Percentiles rank a stretch among this genome's conserved stretches.
These are phyloP conservation scores for Pyrgus malvae DNA, from an alignment of 2,888 invertebrate genomes.

Conservation along the genomic window DNA sequence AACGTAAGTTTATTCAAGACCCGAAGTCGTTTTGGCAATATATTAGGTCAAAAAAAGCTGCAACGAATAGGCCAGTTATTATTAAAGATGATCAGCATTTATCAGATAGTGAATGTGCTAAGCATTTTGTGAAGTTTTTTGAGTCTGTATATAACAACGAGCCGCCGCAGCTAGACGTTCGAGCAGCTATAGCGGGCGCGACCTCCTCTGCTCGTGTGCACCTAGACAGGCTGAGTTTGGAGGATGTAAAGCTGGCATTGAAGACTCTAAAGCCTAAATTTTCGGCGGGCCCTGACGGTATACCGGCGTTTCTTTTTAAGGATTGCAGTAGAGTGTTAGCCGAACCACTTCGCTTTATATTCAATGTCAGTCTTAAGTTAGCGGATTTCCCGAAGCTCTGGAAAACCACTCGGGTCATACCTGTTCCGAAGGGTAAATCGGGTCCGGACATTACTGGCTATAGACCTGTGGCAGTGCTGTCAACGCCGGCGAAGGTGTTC, in stretches of 20 bases:
- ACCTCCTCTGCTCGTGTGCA: not conserved
- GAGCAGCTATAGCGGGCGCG: not conserved
- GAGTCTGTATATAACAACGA: not conserved
- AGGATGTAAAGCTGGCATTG: not conserved
- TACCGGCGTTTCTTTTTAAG: constrained; percentile 23
- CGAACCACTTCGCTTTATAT: constrained; percentile 21
- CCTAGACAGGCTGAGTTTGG: not conserved
- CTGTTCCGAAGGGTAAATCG: constrained; percentile 13
- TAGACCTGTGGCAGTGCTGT: not conserved
- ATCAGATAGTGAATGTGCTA: constrained; percentile 12
- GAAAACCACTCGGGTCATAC: not conserved
- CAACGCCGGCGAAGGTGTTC: not conserved
- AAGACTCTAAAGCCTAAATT: not conserved
- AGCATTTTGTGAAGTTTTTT: constrained; percentile 26
- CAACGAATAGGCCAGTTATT: not conserved
- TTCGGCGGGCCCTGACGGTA: constrained; percentile 25
- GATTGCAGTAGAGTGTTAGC: constrained; percentile 24
- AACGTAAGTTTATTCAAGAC: constrained; percentile 6
- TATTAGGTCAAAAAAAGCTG: not conserved
- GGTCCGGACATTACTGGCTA: not conserved
- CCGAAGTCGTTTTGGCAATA: constrained; percentile 28
- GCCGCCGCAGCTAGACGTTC: not conserved
- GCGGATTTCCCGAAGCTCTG: not conserved
- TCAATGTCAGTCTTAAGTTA: constrained; percentile 7
- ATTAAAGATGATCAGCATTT: not conserved